These are phyloP conservation scores for Crenuchus spilurus DNA, from an alignment of 2,797 vertebrate species.

Conservation along the genomic window DNA sequence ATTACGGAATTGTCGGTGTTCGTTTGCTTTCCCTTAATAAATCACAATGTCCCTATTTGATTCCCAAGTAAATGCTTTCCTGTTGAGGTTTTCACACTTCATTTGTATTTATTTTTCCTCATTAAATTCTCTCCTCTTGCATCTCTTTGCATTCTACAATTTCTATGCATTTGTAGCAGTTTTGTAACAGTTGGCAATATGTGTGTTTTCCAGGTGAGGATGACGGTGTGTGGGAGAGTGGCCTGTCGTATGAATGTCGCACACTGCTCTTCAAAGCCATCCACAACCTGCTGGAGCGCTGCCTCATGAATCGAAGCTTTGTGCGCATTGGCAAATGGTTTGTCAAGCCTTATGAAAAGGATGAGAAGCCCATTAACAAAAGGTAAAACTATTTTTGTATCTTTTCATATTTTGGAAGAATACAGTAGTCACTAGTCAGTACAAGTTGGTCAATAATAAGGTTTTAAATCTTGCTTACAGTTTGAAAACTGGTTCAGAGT, in stretches of 20 bases:
- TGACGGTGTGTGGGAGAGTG: slow-evolving; percentile 96
- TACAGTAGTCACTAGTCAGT: too few relatives aligned
- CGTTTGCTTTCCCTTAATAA: too few relatives aligned
- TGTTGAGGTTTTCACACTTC: too few relatives aligned
- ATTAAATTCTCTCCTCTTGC: too few relatives aligned
- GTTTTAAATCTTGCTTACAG: too few relatives aligned
- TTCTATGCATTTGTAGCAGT: background rate
- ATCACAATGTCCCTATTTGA: too few relatives aligned
- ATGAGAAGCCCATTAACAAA: slow-evolving; percentile 98
- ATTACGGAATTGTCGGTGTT: too few relatives aligned
- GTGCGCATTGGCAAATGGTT: slow-evolving; percentile 98
- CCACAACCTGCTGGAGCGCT: slow-evolving; percentile 96
- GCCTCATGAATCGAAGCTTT: slow-evolving; percentile 96
- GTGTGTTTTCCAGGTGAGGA: slow-evolving; percentile 84
- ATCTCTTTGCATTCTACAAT: background rate
- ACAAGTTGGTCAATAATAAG: too few relatives aligned
- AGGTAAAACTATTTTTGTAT: slow-evolving; percentile 75
- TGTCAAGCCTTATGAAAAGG: slow-evolving; percentile 98
- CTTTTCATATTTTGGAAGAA: too few relatives aligned
- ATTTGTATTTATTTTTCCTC: too few relatives aligned
- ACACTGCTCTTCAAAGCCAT: slow-evolving; percentile 98
- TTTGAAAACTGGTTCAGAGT: background rate
- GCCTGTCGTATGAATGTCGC: slow-evolving; percentile 97
- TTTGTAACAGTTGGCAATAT: background rate
- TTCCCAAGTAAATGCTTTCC: too few relatives aligned